Percentiles rank a stretch among this genome's conserved stretches.
phyloP scores from a whole-genome alignment of 1,140 invertebrate species.

The Drosophila kanapiae region DNA sequence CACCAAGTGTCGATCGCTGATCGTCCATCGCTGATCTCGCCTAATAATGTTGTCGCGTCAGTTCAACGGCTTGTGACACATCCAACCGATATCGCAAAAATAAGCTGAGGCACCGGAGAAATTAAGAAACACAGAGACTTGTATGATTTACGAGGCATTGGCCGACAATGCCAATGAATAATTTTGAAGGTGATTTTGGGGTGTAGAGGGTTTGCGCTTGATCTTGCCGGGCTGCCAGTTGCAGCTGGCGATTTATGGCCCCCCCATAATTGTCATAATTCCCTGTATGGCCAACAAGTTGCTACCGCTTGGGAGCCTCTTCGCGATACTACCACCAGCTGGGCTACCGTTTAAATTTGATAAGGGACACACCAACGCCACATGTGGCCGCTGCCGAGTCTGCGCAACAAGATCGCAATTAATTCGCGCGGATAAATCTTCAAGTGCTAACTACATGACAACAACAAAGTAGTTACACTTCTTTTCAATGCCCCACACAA shows the following conservation, averaged over 20 bases:
- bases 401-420: conserved; percentile 84
- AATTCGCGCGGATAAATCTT: conserved; percentile 85
- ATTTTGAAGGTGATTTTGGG: conserved; percentile 39
- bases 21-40: conserved; percentile 59
- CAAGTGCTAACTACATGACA: conserved; percentile 85
- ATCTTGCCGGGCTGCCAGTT: conserved; percentile 55
- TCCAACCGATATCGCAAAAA: conserved; percentile 17
- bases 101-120: conserved; percentile 3
- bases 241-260: conserved; percentile 68
- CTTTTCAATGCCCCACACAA: conserved; percentile 40
- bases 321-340: conserved; percentile 56
- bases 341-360: conserved; percentile 83
- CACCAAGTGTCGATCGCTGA: conserved; percentile 49
- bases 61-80: conserved; percentile 79
- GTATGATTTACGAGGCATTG: conserved; percentile 53
- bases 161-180: conserved; percentile 71
- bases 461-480: conserved; percentile 84
- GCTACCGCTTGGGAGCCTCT: conserved; percentile 42
- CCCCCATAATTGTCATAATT: conserved; percentile 83
- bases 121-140: conserved; percentile 3
- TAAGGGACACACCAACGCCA: conserved; percentile 67
- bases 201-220: conserved; percentile 46
- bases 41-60: conserved; percentile 65
- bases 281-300: conserved; percentile 73
- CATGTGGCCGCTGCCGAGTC: conserved; percentile 68